Percentiles rank a stretch among this genome's conserved stretches.
phyloP scores from a whole-genome alignment of 35 echinoderm and acorn worm genomes.

The Hemicentrotus pulcherrimus region DNA sequence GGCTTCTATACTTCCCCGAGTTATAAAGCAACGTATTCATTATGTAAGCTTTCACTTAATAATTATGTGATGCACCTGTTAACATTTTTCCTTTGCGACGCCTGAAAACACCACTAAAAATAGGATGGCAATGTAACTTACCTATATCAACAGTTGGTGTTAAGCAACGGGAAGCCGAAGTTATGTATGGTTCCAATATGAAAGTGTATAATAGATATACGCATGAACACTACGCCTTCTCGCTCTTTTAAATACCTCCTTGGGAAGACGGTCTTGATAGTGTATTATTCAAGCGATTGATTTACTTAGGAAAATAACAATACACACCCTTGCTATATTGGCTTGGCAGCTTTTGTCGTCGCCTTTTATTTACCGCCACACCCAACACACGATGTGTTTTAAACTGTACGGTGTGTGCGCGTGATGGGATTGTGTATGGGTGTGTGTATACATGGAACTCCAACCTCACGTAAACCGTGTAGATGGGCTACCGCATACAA shows the following conservation, averaged over 20 bases:
- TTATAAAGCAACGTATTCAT: not conserved
- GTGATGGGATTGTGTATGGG: not conserved
- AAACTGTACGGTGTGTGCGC: not conserved
- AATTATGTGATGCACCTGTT: not conserved
- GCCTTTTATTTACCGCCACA: conserved; percentile 3
- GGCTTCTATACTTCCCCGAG: not conserved
- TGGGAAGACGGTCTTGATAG: not conserved
- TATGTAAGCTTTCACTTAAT: not conserved
- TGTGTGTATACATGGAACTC: not conserved
- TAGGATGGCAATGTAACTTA: not conserved
- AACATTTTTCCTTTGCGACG: not conserved
- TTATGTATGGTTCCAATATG: not conserved
- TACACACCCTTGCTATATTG: conserved; percentile 14
- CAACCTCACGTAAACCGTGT: not conserved
- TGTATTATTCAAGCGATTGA: conserved; percentile 34
- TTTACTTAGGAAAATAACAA: not conserved
- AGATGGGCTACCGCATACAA: not conserved
- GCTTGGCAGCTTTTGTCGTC: conserved; percentile 16
- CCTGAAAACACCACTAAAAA: not conserved
- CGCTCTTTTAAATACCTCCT: not conserved
- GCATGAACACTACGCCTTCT: not conserved
- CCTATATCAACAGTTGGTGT: not conserved
- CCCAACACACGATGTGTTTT: conserved; percentile 26
- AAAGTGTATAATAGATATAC: not conserved
- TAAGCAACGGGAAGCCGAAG: not conserved